Conservation (phyloP, 2,113 vertebrate species). For the Caretta caretta region DNA sequence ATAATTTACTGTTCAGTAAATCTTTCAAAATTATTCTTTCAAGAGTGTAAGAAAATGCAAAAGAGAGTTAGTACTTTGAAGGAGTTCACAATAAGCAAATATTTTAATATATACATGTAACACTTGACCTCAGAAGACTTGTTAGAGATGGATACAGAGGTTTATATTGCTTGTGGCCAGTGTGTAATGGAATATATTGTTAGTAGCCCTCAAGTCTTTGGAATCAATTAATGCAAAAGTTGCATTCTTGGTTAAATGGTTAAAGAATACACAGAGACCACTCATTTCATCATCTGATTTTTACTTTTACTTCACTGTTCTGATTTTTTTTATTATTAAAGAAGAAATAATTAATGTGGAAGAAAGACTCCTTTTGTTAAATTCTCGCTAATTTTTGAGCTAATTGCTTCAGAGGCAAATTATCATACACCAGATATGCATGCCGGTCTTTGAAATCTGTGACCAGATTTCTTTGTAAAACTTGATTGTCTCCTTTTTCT, state of each 20-base stretch:
- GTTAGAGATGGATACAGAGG: no score
- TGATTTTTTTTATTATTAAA: background rate
- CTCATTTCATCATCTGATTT: background rate
- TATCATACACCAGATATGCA: background rate
- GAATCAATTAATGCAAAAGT: background rate
- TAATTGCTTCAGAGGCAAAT: conserved; percentile 11
- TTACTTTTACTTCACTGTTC: background rate
- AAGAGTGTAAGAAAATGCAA: background rate
- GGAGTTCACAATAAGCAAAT: background rate
- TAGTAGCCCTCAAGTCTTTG: background rate
- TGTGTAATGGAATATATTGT: background rate
- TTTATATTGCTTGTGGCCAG: background rate
- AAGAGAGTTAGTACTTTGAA: background rate
- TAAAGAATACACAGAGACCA: background rate
- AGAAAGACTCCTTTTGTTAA: background rate
- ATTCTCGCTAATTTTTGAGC: background rate
- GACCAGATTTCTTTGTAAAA: background rate
- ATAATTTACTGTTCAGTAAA: background rate
- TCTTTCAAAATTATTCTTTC: background rate
- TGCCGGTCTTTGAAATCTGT: background rate
- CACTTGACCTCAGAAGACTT: background rate
- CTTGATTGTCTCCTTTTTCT: conserved; percentile 36
- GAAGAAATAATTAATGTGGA: background rate
- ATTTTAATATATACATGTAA: background rate
- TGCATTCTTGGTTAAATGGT: background rate